A percentile compares a stretch with the other conserved stretches of the same genome.
Conservation (phyloP, 2,113 vertebrate genomes). For the Symphodus melops region DNA sequence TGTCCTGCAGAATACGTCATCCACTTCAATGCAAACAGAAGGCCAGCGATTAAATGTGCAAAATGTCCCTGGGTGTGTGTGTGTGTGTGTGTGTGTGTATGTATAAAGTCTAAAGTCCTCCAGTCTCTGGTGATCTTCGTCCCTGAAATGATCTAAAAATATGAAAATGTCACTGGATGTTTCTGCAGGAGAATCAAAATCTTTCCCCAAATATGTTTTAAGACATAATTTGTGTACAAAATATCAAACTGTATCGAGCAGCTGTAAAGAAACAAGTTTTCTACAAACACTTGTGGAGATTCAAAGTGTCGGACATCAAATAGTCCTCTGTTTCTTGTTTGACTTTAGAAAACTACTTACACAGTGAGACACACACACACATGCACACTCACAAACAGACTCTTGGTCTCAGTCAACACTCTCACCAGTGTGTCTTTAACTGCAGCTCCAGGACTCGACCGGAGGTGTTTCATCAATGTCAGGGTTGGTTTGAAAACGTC, state of each 20-base stretch:
- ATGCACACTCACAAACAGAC: constrained; percentile 4
- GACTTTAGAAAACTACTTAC: constrained; percentile 40
- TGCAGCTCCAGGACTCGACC: constrained; percentile 55
- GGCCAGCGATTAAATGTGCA: background rate
- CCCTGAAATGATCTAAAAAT: background rate
- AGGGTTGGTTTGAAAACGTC: constrained; percentile 59
- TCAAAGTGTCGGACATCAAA: constrained; percentile 47
- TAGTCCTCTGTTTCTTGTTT: constrained; percentile 37
- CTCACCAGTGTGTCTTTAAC: constrained; percentile 58
- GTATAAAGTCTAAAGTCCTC: background rate
- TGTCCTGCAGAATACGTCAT: background rate
- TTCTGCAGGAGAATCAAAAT: background rate
- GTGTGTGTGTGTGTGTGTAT: no score
- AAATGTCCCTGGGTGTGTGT: no score
- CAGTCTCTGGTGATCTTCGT: background rate
- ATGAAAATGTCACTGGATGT: background rate
- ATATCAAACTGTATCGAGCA: constrained; percentile 4
- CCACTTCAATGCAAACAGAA: background rate
- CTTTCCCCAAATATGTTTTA: background rate
- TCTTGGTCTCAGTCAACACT: constrained; percentile 63
- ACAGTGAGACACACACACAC: constrained; percentile 52
- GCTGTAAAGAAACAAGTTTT: constrained; percentile 12
- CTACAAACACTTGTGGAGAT: constrained; percentile 13
- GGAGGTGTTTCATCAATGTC: constrained; percentile 71
- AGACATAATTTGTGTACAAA: background rate